Percentiles rank a stretch among this genome's conserved stretches.
These are phyloP conservation scores for Alauda arvensis DNA, from an alignment of 2,797 vertebrate genomes.

Conservation along the genomic window DNA sequence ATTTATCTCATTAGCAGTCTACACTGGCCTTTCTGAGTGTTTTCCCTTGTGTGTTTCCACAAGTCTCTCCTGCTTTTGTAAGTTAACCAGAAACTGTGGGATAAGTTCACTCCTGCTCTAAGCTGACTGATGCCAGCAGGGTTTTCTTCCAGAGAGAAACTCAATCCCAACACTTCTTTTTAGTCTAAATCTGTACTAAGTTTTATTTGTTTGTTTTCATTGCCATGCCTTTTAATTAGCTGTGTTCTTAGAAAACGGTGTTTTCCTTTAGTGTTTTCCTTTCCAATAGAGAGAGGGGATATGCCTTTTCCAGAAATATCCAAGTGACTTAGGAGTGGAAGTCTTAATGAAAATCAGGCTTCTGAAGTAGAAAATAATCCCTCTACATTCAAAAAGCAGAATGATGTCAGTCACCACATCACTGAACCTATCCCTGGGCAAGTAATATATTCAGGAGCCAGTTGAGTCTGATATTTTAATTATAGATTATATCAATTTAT, in stretches of 20 bases:
- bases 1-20: slow-evolving; percentile 9
- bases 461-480: not conserved
- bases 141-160: not conserved
- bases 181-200: not conserved
- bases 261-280: not conserved
- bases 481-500: not conserved
- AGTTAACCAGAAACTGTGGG: not conserved
- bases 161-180: not conserved
- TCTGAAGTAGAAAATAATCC: not conserved
- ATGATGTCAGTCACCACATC: not conserved
- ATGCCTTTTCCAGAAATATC: not conserved
- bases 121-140: not conserved
- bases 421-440: not conserved
- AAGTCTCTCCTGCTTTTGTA: not conserved
- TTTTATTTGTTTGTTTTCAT: slow-evolving; percentile 26
- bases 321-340: not conserved
- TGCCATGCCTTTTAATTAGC: not conserved
- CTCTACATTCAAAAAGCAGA: not conserved
- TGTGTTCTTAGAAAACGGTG: not conserved
- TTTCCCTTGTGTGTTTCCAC: not conserved
- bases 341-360: not conserved
- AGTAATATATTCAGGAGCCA: not conserved
- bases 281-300: not conserved
- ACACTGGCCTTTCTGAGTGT: not conserved
- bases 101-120: not conserved